Evolutionary conservation across 2,888 invertebrate species (phyloP).

Genomic region (Strigamia transsilvanica): DNA sequence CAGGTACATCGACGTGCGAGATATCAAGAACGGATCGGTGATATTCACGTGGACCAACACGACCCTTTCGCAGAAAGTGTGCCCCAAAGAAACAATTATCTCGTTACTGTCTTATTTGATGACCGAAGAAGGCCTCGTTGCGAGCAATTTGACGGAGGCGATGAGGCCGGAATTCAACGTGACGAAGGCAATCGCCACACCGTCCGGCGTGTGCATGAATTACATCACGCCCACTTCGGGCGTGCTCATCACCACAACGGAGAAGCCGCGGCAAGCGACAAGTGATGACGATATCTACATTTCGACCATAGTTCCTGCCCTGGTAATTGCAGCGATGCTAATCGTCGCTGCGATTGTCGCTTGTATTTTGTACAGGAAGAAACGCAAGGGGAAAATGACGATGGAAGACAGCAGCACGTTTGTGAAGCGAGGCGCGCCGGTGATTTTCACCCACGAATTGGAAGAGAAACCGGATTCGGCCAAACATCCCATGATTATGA

Average conservation of each 20-base stretch:
- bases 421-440: constrained; percentile 77
- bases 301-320: constrained; percentile 87
- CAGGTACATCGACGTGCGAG: constrained; percentile 76
- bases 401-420: constrained; percentile 74
- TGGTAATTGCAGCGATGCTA: constrained; percentile 83
- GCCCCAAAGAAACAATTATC: constrained; percentile 78
- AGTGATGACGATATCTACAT: constrained; percentile 68
- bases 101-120: constrained; percentile 76
- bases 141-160: constrained; percentile 63
- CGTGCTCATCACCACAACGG: constrained; percentile 60
- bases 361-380: constrained; percentile 83
- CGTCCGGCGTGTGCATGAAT: constrained; percentile 71
- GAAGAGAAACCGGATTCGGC: constrained; percentile 86
- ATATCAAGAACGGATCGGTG: constrained; percentile 69
- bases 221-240: constrained; percentile 65
- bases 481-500: constrained; percentile 91
- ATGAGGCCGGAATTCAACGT: constrained; percentile 79
- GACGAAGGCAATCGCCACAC: constrained; percentile 71
- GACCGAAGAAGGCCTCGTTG: constrained; percentile 68
- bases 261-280: constrained; percentile 62
- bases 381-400: constrained; percentile 81
- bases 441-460: constrained; percentile 92
- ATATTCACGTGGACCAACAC: constrained; percentile 75
- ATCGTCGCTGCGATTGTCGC: constrained; percentile 86
- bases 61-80: constrained; percentile 75